These are phyloP conservation scores for Sander lucioperca DNA, from an alignment of 2,113 vertebrate genomes.

Conservation along the genomic window DNA sequence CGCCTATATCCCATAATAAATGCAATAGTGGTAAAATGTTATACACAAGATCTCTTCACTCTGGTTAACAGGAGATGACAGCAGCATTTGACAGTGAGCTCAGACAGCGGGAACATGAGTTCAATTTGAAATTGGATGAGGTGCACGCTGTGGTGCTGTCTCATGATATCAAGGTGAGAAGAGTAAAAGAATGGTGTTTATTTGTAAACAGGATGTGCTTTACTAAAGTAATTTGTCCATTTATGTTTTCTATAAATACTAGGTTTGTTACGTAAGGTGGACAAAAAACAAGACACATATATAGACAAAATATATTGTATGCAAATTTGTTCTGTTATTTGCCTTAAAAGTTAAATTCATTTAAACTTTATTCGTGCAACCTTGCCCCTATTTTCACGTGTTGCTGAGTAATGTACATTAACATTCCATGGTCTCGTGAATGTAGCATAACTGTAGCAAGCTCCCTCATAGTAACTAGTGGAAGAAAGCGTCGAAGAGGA, in stretches of 20 bases:
- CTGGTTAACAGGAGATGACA: constrained; percentile 81
- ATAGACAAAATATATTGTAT: not conserved
- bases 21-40: not conserved
- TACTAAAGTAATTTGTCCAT: not conserved
- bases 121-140: constrained; percentile 80
- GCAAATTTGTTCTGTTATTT: not conserved
- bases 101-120: constrained; percentile 79
- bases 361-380: too few relatives aligned
- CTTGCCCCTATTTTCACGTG: too few relatives aligned
- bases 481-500: too few relatives aligned
- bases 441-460: too few relatives aligned
- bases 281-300: not conserved
- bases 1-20: not conserved
- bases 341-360: too few relatives aligned
- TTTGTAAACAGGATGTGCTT: not conserved
- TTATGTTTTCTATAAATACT: not conserved
- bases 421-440: too few relatives aligned
- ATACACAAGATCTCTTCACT: not conserved
- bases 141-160: constrained; percentile 77
- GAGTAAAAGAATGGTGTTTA: not conserved
- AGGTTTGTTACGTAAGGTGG: not conserved
- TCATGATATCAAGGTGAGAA: constrained; percentile 84
- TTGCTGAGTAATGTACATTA: too few relatives aligned
- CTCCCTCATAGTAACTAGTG: too few relatives aligned
- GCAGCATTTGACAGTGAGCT: constrained; percentile 81